These are phyloP conservation scores for Idris sp. DNA, from an alignment of 1,140 invertebrate species.

Conservation along the genomic window DNA sequence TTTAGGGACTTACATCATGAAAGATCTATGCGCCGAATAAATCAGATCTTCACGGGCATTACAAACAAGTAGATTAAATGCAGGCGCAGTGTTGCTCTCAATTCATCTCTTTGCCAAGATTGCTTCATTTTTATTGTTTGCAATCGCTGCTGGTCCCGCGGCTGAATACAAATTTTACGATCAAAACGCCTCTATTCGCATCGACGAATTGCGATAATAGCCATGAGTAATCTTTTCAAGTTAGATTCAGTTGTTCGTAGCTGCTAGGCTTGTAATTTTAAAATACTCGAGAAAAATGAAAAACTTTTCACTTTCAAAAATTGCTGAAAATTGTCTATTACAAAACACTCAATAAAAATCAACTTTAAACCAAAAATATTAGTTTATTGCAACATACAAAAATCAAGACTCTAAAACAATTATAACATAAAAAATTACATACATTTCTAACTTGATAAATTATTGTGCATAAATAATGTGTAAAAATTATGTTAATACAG, in stretches of 20 bases:
- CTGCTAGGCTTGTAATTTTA: slow-evolving; percentile 41
- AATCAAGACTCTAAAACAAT: too few relatives aligned
- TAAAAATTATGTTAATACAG: too few relatives aligned
- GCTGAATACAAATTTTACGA: slow-evolving; percentile 42
- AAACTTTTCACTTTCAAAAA: slow-evolving; percentile 16
- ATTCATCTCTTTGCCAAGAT: slow-evolving; percentile 11
- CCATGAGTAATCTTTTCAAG: slow-evolving; percentile 58
- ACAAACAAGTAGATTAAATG: slow-evolving; percentile 39
- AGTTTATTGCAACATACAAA: too few relatives aligned
- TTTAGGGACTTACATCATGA: too few relatives aligned
- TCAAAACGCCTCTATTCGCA: slow-evolving; percentile 32
- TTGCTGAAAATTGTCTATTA: too few relatives aligned
- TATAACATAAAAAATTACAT: too few relatives aligned
- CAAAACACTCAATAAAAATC: too few relatives aligned
- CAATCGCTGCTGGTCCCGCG: slow-evolving; percentile 10
- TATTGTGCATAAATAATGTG: too few relatives aligned
- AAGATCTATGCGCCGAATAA: slow-evolving; percentile 11
- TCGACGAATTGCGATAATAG: slow-evolving; percentile 58
- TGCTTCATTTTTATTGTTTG: slow-evolving; percentile 16
- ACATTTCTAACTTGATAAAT: too few relatives aligned
- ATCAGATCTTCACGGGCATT: slow-evolving; percentile 17
- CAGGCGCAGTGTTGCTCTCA: slow-evolving; percentile 23
- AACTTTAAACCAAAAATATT: too few relatives aligned
- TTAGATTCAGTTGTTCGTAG: slow-evolving; percentile 39
- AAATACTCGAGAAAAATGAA: too few relatives aligned